Base-by-base conservation (phyloP, 2,113 vertebrate genomes). In the Anthoscopus minutus region DNA sequence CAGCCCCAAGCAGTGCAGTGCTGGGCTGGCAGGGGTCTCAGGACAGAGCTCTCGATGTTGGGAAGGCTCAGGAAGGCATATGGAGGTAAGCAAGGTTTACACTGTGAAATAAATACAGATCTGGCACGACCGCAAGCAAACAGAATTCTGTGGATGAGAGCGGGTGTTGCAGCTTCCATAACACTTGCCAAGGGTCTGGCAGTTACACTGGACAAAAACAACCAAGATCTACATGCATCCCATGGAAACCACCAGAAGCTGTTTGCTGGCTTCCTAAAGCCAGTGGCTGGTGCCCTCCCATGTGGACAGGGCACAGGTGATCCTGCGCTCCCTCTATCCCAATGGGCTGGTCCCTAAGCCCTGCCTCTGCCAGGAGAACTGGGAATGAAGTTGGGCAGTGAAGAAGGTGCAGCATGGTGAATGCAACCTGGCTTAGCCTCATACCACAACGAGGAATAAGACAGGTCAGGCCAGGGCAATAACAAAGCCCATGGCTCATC, bases 401-500 rank as follows among this genome's bases (percentile, higher is more conserved):
- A 66, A 38, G 47, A 89, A 82, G 56, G 72, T 30, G 24, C 19
- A 73, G 42, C 9, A 2, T 0, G 0, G 51, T 60, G 45, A 70
- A 70, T 0, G 1, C 3, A 9, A 45, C 66, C 72, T 35, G 37
- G 50, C 57, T 93, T 89, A 38, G 33, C 66, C 45, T 69, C 28
- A 37, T 20, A 73, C 56, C 70, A 78, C 45, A 80, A 40, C 31
- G 76, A 94, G 27, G 66, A 85, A n/a, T n/a, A 50, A 70, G 24
- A 76, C 19, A 53, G 86, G 84, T 62, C 81, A 86, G 35, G 54
- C 51, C 30, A 70, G 85, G 82, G 71, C 77, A 91, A 83, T 53
- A 89, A 93, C 62, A 95, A 92, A 88, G 85, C 58, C 66, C 37
- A 23, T 66, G 47, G 76, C 66, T 96, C 77, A 82, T 71, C 88